Conservation (phyloP, 2,113 vertebrate species). For the Xenotilapia longispinis region DNA sequence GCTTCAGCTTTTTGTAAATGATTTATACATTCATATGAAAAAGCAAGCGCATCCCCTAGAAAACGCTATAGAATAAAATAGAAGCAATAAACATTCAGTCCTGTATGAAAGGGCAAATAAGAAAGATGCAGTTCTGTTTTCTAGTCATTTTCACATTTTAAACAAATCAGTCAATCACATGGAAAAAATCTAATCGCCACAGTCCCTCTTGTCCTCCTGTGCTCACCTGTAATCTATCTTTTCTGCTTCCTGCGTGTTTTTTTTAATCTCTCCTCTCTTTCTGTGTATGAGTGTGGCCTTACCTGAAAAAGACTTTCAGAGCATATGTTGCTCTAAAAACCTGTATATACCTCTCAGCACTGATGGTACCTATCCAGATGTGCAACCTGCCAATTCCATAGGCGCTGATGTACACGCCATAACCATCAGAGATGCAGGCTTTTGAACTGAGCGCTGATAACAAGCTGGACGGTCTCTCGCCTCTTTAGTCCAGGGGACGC, state of each 20-base stretch:
- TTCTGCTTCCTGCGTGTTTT: not conserved
- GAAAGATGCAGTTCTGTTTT: not conserved
- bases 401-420: not conserved
- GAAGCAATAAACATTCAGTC: not conserved
- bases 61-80: not conserved
- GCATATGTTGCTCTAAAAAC: not conserved
- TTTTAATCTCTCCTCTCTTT: not conserved
- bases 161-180: not conserved
- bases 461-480: not conserved
- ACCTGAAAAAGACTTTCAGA: not conserved
- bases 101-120: not conserved
- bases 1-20: not conserved
- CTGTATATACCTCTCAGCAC: not conserved
- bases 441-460: not conserved
- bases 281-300: not conserved
- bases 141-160: not conserved
- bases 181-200: not conserved
- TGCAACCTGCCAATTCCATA: not conserved
- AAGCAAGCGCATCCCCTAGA: not conserved
- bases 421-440: not conserved
- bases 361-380: not conserved
- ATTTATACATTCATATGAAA: not conserved
- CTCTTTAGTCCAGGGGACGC: not conserved
- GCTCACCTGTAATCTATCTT: not conserved
- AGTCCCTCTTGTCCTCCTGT: not conserved